Conservation (phyloP, 2,888 invertebrate species). For the Isoperla grammatica region DNA sequence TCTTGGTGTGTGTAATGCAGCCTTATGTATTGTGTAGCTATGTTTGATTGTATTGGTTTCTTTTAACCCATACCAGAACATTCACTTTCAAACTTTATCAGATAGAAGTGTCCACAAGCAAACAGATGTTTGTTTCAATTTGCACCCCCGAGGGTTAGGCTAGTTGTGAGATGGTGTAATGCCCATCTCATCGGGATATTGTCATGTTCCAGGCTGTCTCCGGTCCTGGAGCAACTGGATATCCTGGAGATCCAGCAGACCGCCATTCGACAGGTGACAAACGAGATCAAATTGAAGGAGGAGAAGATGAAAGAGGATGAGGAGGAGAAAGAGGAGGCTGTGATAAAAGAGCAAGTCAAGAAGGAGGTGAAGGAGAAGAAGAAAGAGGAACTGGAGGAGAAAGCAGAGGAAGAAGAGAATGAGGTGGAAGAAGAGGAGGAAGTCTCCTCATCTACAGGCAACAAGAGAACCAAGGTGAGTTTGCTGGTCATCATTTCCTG, state of each 20-base stretch:
- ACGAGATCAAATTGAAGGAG: conserved; percentile 23
- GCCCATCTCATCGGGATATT: no score
- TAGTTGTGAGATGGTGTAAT: no score
- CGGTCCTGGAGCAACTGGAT: conserved; percentile 28
- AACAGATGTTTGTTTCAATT: no score
- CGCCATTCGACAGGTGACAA: conserved; percentile 25
- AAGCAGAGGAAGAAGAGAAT: conserved; percentile 47
- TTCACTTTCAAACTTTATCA: no score
- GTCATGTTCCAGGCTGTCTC: conserved; percentile 19
- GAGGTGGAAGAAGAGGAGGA: conserved; percentile 45
- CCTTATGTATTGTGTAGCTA: no score
- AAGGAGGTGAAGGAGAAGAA: conserved; percentile 31
- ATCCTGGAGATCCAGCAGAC: conserved; percentile 30
- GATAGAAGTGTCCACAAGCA: no score
- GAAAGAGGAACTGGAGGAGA: conserved; percentile 45
- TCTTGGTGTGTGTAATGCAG: no score
- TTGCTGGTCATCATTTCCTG: no score
- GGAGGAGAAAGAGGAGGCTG: not conserved
- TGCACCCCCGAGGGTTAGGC: no score
- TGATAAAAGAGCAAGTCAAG: conserved; percentile 13
- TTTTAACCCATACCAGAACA: no score
- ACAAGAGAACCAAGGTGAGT: conserved; percentile 33
- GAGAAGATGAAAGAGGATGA: conserved; percentile 3
- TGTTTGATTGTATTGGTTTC: no score
- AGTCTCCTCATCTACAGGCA: conserved; percentile 22